phyloP scores from a whole-genome alignment of 2,113 vertebrate genomes.

The Capreolus pygargus region DNA sequence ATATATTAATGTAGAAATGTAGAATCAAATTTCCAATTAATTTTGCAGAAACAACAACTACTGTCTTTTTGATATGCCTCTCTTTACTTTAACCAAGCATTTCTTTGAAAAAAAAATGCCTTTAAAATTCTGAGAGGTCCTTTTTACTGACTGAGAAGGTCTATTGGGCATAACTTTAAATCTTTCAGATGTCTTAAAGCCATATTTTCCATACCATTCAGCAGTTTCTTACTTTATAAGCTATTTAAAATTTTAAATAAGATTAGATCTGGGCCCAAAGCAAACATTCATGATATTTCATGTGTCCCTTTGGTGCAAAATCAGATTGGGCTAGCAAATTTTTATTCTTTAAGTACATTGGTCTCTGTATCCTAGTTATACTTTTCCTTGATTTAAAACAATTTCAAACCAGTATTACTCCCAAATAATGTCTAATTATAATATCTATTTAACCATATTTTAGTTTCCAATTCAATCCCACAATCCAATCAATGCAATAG shows the following conservation, averaged over 20 bases:
- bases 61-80: background rate
- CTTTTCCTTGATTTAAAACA: background rate
- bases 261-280: background rate
- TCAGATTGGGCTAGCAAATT: background rate
- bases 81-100: background rate
- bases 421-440: background rate
- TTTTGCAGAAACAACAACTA: background rate
- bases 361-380: background rate
- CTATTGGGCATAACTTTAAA: background rate
- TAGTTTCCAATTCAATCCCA: background rate
- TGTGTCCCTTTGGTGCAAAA: background rate
- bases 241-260: conserved; percentile 10
- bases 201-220: background rate
- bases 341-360: background rate
- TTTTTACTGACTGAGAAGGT: background rate
- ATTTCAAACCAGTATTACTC: background rate
- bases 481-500: background rate
- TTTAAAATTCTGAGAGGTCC: background rate
- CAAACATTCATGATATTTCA: background rate
- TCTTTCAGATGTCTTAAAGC: background rate
- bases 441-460: background rate
- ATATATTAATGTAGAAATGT: background rate
- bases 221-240: background rate
- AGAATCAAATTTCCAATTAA: background rate
- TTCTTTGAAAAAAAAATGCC: background rate